Evolutionary conservation across 2,797 vertebrate genomes (phyloP), one percentile per base, ranked within the genome.

Genomic region (Rhinoraja longicauda): DNA sequence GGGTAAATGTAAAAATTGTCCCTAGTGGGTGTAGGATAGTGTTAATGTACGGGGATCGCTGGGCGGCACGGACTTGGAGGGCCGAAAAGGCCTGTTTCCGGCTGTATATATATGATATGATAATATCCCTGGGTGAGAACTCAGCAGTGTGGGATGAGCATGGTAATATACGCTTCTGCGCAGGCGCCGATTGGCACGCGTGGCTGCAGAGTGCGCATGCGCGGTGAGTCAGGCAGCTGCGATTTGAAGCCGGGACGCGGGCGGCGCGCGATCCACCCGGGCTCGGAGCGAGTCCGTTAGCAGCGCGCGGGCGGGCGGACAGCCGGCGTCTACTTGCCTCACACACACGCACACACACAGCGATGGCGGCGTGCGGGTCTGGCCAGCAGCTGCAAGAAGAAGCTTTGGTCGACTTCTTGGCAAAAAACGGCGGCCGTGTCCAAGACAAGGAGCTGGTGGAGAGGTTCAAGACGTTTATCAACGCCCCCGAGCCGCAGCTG

Each of bases 351-450:
- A n/a, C n/a, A n/a, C n/a, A n/a, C n/a, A n/a, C n/a, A 62, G n/a
- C 3, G 12, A n/a, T 93, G 39, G 77, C 67, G 24, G 64, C 67
- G 17, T 45, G 70, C 36, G 32, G 67, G 59, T 0, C 77, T 21
- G 97, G 96, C 96, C 94, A 94, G 72, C 96, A 96, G 67, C 96
- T 97, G 94, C 96, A 94, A 45, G 97, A 97, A 57, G 95, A 95
- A 93, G 94, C 96, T 94, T 94, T 97, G 95, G 95, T 97, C 96
- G 96, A 97, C 92, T 97, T 96, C 93, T 96, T 97, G 94, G 94
- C 82, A 93, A 95, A 94, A 78, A 93, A 94, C 81, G 96, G 96
- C 94, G 97, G 96, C 94, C 96, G 95, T 95, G 96, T 97, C 10
- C 95, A 92, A 94, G 97, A 97, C 32, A 95, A 97, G 78, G 96